Evolutionary conservation across 1,140 invertebrate species (phyloP), one percentile per base, ranked within the genome.

Genomic region (Aphelenchoides fujianensis): DNA sequence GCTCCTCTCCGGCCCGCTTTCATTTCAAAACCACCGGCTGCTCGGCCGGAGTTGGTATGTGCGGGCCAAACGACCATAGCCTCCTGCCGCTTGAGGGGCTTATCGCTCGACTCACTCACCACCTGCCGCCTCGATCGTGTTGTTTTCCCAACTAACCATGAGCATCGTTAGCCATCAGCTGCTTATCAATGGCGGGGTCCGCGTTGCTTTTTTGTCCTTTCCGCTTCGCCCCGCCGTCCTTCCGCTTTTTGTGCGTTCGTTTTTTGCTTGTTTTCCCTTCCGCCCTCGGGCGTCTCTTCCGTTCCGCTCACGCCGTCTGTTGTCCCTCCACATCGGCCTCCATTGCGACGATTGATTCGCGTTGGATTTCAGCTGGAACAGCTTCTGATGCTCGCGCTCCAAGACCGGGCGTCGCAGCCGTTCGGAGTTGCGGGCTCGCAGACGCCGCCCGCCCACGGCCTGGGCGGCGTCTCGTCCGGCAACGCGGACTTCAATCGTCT

Each of bases 381-480:
- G 30, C 35, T 79, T 31, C 36, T 80, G 48, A 57, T 80, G 72
- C 68, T 80, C 16, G 78, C 78, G 23, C 37, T 80, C 23, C 78
- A 80, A 53, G 78, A 80, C 28, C 72, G 78, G 32, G 37, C 82
- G 30, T 70, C 72, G 3, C 79, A 81, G 71, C 57, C 54, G 54
- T 72, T 79, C 59, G 3, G 31, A 23, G 32, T 59, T n/a, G 30
- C 35, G 32, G 36, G 7, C 53, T 34, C 31, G 32, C 34, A 16
- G 34, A 28, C 16, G 5, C 71, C 16, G 31, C 70, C 74, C 53
- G 28, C 62, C 30, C 67, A 57, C 41, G 34, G 61, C 41, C 5
- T 30, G n/a, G 61, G 23, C 19, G 57, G 12, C 2, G n/a, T n/a
- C n/a, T 66, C 64, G 34, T 59, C 27, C 12, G 27, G 28, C 19